These are phyloP conservation scores for Hiodon alosoides DNA, from an alignment of 2,113 vertebrate genomes.

Conservation along the genomic window DNA sequence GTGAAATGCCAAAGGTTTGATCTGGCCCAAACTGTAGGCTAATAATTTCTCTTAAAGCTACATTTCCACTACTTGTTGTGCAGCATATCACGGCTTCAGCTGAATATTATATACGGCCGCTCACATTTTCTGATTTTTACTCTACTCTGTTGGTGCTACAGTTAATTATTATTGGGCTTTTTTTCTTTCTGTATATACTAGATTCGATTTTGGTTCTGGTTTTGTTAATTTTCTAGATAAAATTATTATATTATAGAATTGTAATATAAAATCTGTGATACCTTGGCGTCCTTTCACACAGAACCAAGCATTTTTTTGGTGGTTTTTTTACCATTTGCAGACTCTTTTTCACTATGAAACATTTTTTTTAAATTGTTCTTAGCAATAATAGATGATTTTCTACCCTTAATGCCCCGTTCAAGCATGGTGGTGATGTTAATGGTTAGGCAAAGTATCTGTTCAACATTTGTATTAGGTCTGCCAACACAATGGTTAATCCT, in stretches of 20 bases:
- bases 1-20: too few species aligned
- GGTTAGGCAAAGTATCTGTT: slow-evolving; percentile 74
- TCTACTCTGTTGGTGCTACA: neutral
- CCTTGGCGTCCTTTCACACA: neutral
- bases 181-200: neutral
- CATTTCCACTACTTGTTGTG: slow-evolving; percentile 37
- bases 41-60: slow-evolving; percentile 42
- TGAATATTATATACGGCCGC: too few species aligned
- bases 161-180: neutral
- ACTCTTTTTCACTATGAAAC: neutral
- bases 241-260: neutral
- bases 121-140: too few species aligned
- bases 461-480: slow-evolving; percentile 65
- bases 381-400: too few species aligned
- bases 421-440: slow-evolving; percentile 66
- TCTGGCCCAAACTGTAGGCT: slow-evolving; percentile 22
- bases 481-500: slow-evolving; percentile 61
- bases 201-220: neutral
- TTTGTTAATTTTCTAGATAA: neutral
- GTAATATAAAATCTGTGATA: too few species aligned
- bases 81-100: slow-evolving; percentile 13
- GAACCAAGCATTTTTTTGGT: neutral
- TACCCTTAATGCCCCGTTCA: slow-evolving; percentile 40
- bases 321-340: too few species aligned
- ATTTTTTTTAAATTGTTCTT: neutral